Evolutionary conservation across 2,113 vertebrate genomes (phyloP).

Genomic region (Callorhinus ursinus): DNA sequence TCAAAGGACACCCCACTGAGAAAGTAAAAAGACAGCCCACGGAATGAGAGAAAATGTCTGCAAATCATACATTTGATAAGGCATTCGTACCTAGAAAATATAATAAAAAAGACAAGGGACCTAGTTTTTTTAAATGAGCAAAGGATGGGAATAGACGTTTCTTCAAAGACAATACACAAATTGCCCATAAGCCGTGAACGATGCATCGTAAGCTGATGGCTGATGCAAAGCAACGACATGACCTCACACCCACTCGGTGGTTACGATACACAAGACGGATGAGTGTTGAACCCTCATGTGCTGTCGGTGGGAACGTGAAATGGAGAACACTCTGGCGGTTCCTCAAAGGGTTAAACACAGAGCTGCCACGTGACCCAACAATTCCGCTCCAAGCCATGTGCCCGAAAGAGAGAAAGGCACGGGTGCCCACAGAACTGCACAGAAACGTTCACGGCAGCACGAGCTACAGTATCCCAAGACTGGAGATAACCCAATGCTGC

Average conservation of each 20-base stretch:
- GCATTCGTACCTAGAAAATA: neutral
- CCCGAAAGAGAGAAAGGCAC: neutral
- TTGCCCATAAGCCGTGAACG: neutral
- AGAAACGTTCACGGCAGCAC: no score
- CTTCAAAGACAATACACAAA: neutral
- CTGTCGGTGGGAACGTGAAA: neutral
- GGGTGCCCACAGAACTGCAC: no score
- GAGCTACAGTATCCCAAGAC: neutral
- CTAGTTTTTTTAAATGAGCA: neutral
- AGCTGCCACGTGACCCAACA: fast-evolving
- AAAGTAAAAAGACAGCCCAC: neutral
- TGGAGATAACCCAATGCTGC: neutral
- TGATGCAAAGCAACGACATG: neutral
- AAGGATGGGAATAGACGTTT: neutral
- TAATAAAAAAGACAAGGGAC: neutral
- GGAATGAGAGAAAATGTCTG: neutral
- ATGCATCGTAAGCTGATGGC: no score
- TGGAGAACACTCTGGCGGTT: neutral
- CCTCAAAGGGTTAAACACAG: no score
- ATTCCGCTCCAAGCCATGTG: neutral
- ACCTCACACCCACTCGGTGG: neutral
- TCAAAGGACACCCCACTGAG: neutral
- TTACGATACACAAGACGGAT: no score
- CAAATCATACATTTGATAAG: neutral
- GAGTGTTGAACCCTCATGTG: neutral